Percentiles rank a stretch among this genome's conserved stretches.
These are phyloP conservation scores for Labia minor DNA, from an alignment of 2,888 invertebrate species.

Conservation along the genomic window DNA sequence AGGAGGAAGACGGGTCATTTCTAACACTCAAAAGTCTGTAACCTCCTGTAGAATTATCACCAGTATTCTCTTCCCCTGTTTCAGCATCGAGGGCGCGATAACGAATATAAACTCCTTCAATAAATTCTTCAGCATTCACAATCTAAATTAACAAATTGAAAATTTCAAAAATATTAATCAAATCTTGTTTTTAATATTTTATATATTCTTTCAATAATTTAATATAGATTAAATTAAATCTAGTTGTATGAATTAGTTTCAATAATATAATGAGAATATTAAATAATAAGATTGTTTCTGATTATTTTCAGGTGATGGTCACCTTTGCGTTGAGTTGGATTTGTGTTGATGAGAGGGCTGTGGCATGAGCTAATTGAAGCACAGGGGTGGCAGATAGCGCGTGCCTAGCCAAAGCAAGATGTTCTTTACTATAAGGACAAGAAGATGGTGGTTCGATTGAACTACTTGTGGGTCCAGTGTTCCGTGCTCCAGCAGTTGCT, in stretches of 20 bases:
- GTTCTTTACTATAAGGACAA: background rate
- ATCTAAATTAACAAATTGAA: conserved; percentile 33
- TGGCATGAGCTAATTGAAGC: background rate
- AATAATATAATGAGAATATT: too few species aligned
- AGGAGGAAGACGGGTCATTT: conserved; percentile 59
- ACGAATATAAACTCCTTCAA: conserved; percentile 61
- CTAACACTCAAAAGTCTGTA: conserved; percentile 60
- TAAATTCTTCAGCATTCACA: conserved; percentile 41
- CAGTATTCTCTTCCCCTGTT: background rate
- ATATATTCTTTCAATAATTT: too few species aligned
- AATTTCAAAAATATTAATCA: too few species aligned
- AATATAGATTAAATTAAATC: too few species aligned
- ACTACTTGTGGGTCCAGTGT: conserved; percentile 40
- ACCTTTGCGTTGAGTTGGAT: conserved; percentile 1
- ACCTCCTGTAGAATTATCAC: conserved; percentile 37
- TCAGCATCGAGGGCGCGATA: conserved; percentile 44
- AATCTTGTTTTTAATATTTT: too few species aligned
- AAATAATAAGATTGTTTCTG: too few species aligned
- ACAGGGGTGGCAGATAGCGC: background rate
- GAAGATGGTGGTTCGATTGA: background rate
- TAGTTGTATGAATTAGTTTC: too few species aligned
- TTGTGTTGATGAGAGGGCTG: background rate
- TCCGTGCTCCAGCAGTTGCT: conserved; percentile 53
- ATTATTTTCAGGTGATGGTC: too few species aligned
- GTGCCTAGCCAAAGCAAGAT: background rate